Evolutionary conservation across 2,888 invertebrate species (phyloP), one percentile per base, ranked within the genome.

Genomic region (Pyralis farinalis): DNA sequence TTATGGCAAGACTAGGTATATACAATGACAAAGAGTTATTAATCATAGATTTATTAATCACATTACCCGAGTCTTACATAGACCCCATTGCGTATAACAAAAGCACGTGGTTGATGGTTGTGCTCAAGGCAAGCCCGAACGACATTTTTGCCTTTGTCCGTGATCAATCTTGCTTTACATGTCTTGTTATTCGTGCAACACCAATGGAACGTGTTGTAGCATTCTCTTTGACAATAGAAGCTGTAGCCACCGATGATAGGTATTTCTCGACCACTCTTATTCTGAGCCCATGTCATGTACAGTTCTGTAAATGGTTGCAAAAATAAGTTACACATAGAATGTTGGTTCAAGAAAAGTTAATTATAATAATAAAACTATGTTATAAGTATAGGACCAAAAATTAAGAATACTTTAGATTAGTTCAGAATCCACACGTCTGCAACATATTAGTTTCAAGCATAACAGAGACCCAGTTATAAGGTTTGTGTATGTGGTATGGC

Each of bases 181-280:
- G 37, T 11, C 7, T 11, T 12, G 9, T 22, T 22, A 1, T 29
- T 30, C 27, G 51, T 48, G 33, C 58, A 58, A 6, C 45, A 34
- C 54, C 54, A 58, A 4, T 41, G 31, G 1, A 35, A 28, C 0
- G 43, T 53, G 16, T 5, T 31, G 32, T 37, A 25, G 7, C 32
- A 12, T 16, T 9, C 11, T 16, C 12, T 30, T 3, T 47, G 31
- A 7, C 48, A 44, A 30, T 54, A 55, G 41, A 53, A 66, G 2
- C 58, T 50, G 39, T 54, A 63, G 3, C 57, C 56, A 3, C 61
- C 34, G 5, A 64, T 21, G 5, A 66, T 12, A 1, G 55, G 56
- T 7, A 67, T 12, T 9, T 31, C 16, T 9, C 47, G 58, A 1
- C 56, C 59, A 3, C 42, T 20, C 1, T 12, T 9, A 1, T 58